phyloP scores from a whole-genome alignment of 2,888 invertebrate species.

The Chrysolina americana region DNA sequence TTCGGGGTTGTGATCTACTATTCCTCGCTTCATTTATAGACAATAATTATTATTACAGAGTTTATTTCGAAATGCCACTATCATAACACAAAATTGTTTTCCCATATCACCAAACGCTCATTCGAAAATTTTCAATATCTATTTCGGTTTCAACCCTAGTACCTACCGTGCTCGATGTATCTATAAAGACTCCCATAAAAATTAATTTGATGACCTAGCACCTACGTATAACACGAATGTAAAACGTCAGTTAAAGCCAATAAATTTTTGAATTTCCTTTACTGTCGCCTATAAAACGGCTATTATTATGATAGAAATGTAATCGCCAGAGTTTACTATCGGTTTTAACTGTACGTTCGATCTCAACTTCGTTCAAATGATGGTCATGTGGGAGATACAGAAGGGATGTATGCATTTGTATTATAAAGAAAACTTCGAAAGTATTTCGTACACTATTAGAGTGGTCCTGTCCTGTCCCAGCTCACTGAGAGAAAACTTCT shows the following conservation, averaged over 20 bases:
- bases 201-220: slow-evolving; percentile 16
- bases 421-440: too few species aligned
- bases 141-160: neutral
- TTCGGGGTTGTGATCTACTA: too few species aligned
- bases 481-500: too few species aligned
- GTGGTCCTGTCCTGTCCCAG: too few species aligned
- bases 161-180: neutral
- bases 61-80: too few species aligned
- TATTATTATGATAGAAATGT: slow-evolving; percentile 24
- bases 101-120: too few species aligned
- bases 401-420: too few species aligned
- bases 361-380: slow-evolving; percentile 10
- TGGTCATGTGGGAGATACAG: neutral
- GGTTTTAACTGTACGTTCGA: neutral
- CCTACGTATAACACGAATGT: slow-evolving; percentile 16
- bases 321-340: slow-evolving; percentile 12
- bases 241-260: slow-evolving; percentile 10
- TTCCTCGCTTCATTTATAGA: too few species aligned
- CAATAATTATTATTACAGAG: too few species aligned
- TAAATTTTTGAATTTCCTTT: slow-evolving; percentile 19
- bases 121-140: neutral
- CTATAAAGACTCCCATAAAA: slow-evolving; percentile 7
- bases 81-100: too few species aligned
- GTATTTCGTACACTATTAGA: too few species aligned
- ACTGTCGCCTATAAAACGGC: slow-evolving; percentile 7